Conservation (phyloP, 2,797 vertebrate species). For the Orestias chungarensis region DNA sequence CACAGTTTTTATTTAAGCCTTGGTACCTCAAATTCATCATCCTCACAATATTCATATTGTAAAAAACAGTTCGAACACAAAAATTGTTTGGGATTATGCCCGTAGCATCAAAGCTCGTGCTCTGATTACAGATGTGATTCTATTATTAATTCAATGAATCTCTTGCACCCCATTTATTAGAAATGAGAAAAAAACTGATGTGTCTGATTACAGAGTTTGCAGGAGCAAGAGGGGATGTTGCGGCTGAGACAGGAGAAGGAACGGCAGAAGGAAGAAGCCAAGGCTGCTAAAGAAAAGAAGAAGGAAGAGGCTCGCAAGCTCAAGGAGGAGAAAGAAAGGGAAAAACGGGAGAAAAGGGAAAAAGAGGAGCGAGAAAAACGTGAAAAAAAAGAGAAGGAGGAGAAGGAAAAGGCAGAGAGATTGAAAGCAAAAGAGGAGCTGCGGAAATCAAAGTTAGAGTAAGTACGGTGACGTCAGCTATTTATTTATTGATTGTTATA, state of each 20-base stretch:
- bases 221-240: constrained; percentile 80
- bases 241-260: constrained; percentile 84
- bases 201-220: constrained; percentile 53
- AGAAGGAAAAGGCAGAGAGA: constrained; percentile 93
- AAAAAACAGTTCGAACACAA: too few species aligned
- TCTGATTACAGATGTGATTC: too few species aligned
- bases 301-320: constrained; percentile 87
- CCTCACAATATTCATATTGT: too few species aligned
- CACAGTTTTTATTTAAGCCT: too few species aligned
- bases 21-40: too few species aligned
- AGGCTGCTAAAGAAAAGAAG: constrained; percentile 84
- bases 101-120: too few species aligned
- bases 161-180: not conserved
- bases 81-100: too few species aligned
- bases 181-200: constrained; percentile 3
- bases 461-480: constrained; percentile 57
- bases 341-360: constrained; percentile 89
- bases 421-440: constrained; percentile 90
- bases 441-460: constrained; percentile 93
- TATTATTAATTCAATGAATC: too few species aligned
- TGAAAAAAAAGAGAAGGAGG: constrained; percentile 91
- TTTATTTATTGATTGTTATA: not conserved
- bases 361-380: constrained; percentile 88
- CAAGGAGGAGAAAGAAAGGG: constrained; percentile 87
- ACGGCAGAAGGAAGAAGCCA: constrained; percentile 87